These are phyloP conservation scores for Drosophila gaucha DNA, from an alignment of 2,888 invertebrate genomes.

Conservation along the genomic window DNA sequence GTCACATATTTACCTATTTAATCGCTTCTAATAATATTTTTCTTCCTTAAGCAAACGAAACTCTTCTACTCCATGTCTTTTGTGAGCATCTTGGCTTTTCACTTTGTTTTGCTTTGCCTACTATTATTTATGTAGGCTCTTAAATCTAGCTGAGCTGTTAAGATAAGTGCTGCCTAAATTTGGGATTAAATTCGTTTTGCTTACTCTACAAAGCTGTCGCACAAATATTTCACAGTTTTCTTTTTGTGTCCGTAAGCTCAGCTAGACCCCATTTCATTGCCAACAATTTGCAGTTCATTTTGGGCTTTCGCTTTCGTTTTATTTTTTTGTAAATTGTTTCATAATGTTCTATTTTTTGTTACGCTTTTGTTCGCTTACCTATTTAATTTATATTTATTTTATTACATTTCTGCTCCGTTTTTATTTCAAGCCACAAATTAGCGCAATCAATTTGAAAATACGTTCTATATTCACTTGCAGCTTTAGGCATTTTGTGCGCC, in stretches of 20 bases:
- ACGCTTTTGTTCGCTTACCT: slow-evolving; percentile 13
- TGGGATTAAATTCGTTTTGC: slow-evolving; percentile 1
- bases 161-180: slow-evolving; percentile 8
- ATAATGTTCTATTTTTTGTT: slow-evolving; percentile 21
- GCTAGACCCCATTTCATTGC: slow-evolving; percentile 15
- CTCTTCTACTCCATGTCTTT: neutral
- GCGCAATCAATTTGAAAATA: slow-evolving; percentile 67
- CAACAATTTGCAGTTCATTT: slow-evolving; percentile 15
- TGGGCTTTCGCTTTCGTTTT: neutral
- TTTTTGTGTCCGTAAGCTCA: neutral
- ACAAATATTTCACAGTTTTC: neutral
- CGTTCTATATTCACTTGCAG: slow-evolving; percentile 29
- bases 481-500: slow-evolving; percentile 18
- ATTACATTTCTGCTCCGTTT: neutral
- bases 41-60: neutral
- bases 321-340: slow-evolving; percentile 28
- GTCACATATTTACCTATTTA: neutral
- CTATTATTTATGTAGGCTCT: neutral
- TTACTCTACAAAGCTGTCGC: neutral
- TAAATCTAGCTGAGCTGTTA: neutral
- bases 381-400: slow-evolving; percentile 27
- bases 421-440: slow-evolving; percentile 57
- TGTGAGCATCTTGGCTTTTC: neutral
- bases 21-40: neutral
- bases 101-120: neutral